Base-by-base conservation (phyloP, 2,888 invertebrate species). In the Gryllus longicercus region DNA sequence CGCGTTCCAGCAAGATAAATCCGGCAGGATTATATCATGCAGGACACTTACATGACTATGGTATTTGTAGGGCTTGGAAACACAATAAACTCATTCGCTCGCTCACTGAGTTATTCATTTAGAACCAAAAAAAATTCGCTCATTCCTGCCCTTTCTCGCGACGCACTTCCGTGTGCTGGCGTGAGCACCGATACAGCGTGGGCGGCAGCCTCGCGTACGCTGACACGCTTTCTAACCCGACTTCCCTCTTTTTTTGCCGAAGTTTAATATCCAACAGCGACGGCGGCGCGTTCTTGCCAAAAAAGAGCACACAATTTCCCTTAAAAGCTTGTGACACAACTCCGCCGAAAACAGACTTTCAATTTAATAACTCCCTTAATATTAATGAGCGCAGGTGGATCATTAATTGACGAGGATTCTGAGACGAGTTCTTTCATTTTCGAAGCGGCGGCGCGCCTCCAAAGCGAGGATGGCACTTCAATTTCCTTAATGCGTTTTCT, bases 401-500 rank as follows among this genome's bases (percentile, higher is more conserved):
- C 63, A 14, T 18, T 63, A 63, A 63, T 63, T 63, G 63, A 63
- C 63, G n/a, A 63, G 63, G 63, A 63, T 63, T 63, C 16, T n/a
- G n/a, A 63, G 63, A 63, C 63, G 63, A 63, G 63, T n/a, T 63
- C 63, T 63, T 63, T 63, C n/a, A 63, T 5, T 18, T 8, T 63
- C n/a, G 63, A 63, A 63, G 63, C n/a, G 63, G 14, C n/a, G 63
- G 16, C 5, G 14, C 8, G 63, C 63, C n/a, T 63, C 16, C 63
- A n/a, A 63, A n/a, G 8, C n/a, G 63, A 63, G 63, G n/a, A n/a
- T 63, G 63, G 63, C 8, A 18, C 63, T 63, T 63, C 63, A 63
- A 63, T 63, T 63, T 63, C 63, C 63, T 63, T 63, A 63, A 63
- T 63, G 63, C 63, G n/a, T 63, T 63, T 63, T 63, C 63, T 63